Base-by-base conservation (phyloP, 2,888 invertebrate genomes). In the Glaucopsyche alexis region DNA sequence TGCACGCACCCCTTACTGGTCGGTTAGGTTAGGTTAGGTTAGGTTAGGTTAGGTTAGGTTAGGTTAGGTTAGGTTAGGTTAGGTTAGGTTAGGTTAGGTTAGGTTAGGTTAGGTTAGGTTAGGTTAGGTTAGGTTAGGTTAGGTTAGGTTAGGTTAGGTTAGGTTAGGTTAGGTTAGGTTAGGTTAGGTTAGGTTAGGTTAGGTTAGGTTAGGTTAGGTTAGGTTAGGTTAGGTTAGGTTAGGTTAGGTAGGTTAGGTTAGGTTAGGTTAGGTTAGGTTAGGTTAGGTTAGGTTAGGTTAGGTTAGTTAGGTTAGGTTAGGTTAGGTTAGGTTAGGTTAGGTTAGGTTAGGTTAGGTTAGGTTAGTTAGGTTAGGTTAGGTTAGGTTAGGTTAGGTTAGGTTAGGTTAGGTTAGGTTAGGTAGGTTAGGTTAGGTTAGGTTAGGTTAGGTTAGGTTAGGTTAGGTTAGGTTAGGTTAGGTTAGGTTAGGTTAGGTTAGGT, bases 21-120 rank as follows among this genome's bases (percentile, higher is more conserved):
- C 71, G 74, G 76, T 73, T 76, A 75, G 74, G 73, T 74, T 73
- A 73, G 75, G 75, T 75, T 75, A 75, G 76, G 74, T 76, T 74
- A 74, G 76, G 74, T 75, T 75, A 74, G 74, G 73, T 74, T 75
- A 73, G 73, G 72, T 65, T 72, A 72, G 72, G 72, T 72, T 74
- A 73, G 74, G 74, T 74, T 74, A 74, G 74, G 74, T 74, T 74
- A 74, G 74, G 74, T 74, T 74, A 74, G 74, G 74, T 74, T 74
- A 74, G 74, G 74, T 74, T 73, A 73, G 74, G 74, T 42, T 42
- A 42, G 42, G 42, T 42, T 42, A 42, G 42, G 42, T 42, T 42
- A 42, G 42, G 42, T 42, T 42, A 42, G 42, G 42, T 42, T 42
- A 42, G 42, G 42, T 42, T 42, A 42, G 42, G 42, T 42, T 42